Base-by-base conservation (phyloP, 2,888 invertebrate genomes). In the Oegoconia quadripuncta region DNA sequence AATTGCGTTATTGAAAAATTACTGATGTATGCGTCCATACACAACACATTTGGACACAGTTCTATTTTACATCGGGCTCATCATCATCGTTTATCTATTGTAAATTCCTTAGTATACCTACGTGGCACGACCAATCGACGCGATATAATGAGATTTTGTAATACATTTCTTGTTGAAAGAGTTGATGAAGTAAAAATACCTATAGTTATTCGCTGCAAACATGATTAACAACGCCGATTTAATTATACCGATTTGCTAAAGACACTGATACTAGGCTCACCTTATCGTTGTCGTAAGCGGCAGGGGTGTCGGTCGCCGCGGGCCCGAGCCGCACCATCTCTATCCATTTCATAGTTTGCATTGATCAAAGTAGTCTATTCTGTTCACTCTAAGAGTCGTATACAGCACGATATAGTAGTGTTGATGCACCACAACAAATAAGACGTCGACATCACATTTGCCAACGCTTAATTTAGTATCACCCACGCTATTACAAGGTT, bases 311-410 rank as follows among this genome's bases (percentile, higher is more conserved):
- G 44, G 34, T 37, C 46, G 14, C 59, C 39, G 22, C 50, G 28
- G 80, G 75, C 40, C 78, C 80, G 46, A 84, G 74, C 44, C 74
- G 74, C 61, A 84, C 83, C 86, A 86, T 83, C 56, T 84, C 86
- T 69, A 83, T 82, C 76, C 78, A 84, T 65, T 83, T 84, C 64
- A 84, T 76, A 59, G 82, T 75, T 67, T 83, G 81, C 83, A 84
- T 86, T 61, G 64, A 60, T 28, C 33, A 48, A 39, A 45, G 56
- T 53, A 52, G 17, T 7, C 3, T 18, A n/a, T n/a, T n/a, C n/a
- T n/a, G n/a, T 44, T 29, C 17, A 8, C 41, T 39, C 36, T 34
- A 41, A 30, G 9, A 7, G 16, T 37, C 35, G 36, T 39, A 34
- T 35, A 29, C 26, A 37, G 27, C 9, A 28, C 45, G 33, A 42